Percentiles rank a stretch among this genome's conserved stretches.
These are phyloP conservation scores for Vireo griseus DNA, from an alignment of 2,797 vertebrate species.

Conservation along the genomic window DNA sequence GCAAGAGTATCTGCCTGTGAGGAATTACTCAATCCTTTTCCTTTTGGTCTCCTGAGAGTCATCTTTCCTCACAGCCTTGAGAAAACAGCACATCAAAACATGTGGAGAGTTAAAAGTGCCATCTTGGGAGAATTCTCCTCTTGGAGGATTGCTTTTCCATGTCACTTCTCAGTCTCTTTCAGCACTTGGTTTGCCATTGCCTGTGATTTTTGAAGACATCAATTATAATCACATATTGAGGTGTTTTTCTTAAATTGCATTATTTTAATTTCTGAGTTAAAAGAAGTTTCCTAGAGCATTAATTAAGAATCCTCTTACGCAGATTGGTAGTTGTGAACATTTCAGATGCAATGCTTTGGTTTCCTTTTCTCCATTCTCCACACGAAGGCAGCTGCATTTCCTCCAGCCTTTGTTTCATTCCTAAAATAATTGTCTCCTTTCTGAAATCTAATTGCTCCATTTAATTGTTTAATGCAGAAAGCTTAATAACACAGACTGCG, in stretches of 20 bases:
- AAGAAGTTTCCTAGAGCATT: not conserved
- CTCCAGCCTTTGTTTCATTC: conserved; percentile 1
- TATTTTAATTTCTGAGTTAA: not conserved
- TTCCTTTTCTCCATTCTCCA: not conserved
- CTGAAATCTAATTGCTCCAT: conserved; percentile 24
- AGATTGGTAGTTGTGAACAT: not conserved
- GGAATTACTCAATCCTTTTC: not conserved
- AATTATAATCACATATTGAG: not conserved
- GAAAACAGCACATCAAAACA: not conserved
- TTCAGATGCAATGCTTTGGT: not conserved
- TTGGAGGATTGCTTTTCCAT: not conserved
- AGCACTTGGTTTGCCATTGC: not conserved
- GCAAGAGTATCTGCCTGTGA: not conserved
- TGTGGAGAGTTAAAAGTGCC: not conserved
- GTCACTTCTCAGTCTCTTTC: not conserved
- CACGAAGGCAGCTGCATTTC: not conserved
- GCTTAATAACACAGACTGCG: not conserved
- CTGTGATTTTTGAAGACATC: not conserved
- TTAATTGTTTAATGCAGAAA: not conserved
- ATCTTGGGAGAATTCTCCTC: not conserved
- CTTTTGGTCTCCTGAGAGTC: not conserved
- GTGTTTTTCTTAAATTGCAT: not conserved
- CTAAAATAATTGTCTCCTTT: conserved; percentile 13
- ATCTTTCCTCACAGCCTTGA: not conserved
- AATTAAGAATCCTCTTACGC: not conserved